These are phyloP conservation scores for Drosophila meridionalis DNA, from an alignment of 2,888 invertebrate species.

Conservation along the genomic window DNA sequence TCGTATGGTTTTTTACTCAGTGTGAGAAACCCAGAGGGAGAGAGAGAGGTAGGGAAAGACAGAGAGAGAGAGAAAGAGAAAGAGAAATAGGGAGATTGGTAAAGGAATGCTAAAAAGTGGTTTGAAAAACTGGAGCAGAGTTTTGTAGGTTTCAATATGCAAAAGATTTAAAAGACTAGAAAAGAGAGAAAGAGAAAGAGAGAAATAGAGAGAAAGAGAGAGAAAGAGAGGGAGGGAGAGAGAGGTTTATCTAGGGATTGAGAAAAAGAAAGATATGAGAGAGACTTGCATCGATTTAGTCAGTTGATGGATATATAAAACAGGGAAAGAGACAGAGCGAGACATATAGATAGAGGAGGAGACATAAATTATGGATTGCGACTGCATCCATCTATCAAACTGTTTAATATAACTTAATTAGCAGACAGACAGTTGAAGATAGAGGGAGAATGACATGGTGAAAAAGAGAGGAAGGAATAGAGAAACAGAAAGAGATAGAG, in stretches of 20 bases:
- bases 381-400: neutral
- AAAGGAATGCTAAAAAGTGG: neutral
- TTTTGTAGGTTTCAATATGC: neutral
- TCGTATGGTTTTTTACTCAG: slow-evolving; percentile 15
- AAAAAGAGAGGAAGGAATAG: no score
- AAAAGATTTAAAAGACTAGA: neutral
- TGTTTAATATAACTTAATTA: no score
- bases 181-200: no score
- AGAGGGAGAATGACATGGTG: no score
- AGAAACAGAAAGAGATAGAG: neutral
- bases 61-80: neutral
- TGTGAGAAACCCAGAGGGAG: neutral
- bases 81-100: neutral
- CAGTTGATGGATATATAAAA: no score
- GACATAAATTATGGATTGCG: neutral
- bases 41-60: neutral
- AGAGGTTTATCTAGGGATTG: neutral
- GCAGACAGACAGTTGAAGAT: no score
- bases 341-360: no score
- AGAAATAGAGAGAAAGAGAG: no score
- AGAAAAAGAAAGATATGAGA: neutral
- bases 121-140: neutral
- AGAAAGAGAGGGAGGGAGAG: neutral
- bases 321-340: neutral
- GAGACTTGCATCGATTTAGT: no score